These are phyloP conservation scores for Sarcophaga rosellei DNA, from an alignment of 2,888 invertebrate genomes.

Conservation along the genomic window DNA sequence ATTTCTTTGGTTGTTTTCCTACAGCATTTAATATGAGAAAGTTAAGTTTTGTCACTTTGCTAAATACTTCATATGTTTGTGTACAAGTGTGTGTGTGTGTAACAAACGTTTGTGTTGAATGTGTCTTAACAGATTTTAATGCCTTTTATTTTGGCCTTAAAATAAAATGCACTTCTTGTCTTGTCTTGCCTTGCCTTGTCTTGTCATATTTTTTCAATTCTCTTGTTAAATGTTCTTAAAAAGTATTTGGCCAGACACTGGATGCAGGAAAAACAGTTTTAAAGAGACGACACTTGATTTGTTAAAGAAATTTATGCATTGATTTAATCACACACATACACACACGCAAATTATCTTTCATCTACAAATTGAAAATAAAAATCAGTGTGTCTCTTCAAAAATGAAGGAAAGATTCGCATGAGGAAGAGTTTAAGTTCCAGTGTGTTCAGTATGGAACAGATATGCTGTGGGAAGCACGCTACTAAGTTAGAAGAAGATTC, in stretches of 20 bases:
- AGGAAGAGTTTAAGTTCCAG: too few species aligned
- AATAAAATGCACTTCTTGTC: conserved; percentile 20
- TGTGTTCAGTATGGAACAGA: too few species aligned
- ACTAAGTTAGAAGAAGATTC: too few species aligned
- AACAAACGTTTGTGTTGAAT: conserved; percentile 9
- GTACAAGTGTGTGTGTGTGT: background rate
- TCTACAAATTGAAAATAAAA: too few species aligned
- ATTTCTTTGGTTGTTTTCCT: conserved; percentile 11
- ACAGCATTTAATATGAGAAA: conserved; percentile 37
- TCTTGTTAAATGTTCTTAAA: background rate
- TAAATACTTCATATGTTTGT: conserved; percentile 27
- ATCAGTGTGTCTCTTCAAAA: too few species aligned
- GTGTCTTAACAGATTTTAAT: conserved; percentile 33
- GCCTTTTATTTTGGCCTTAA: conserved; percentile 28
- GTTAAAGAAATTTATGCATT: too few species aligned
- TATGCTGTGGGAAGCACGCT: too few species aligned
- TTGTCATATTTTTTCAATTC: background rate
- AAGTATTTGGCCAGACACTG: background rate
- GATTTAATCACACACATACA: too few species aligned
- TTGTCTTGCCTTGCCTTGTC: background rate
- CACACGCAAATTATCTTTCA: too few species aligned
- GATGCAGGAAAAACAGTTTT: background rate
- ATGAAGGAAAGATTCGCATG: too few species aligned
- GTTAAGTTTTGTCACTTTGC: conserved; percentile 46
- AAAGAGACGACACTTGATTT: background rate